These are phyloP conservation scores for Apostichopus japonicus DNA, from an alignment of 35 echinoderm and acorn worm genomes.

Conservation along the genomic window DNA sequence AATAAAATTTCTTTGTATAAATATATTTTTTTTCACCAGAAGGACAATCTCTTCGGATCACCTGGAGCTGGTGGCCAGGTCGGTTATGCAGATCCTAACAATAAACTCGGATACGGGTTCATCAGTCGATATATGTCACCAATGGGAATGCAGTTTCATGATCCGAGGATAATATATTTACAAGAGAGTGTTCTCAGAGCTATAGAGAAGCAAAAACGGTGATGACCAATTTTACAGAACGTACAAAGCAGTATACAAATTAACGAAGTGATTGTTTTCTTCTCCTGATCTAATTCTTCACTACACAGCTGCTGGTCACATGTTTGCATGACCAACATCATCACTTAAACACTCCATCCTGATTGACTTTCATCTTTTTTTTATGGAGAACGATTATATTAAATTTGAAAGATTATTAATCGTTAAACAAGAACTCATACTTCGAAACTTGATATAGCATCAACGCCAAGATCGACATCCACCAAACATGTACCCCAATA, in stretches of 20 bases:
- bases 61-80: slow-evolving; percentile 75
- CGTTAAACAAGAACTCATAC: too few species aligned
- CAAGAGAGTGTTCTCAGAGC: not conserved
- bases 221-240: not conserved
- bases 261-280: not conserved
- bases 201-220: not conserved
- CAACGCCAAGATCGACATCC: too few species aligned
- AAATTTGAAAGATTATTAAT: too few species aligned
- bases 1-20: not conserved
- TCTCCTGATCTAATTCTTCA: not conserved
- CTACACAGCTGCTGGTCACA: too few species aligned
- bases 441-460: too few species aligned
- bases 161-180: not conserved
- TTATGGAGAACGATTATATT: too few species aligned
- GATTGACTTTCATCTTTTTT: too few species aligned
- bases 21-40: not conserved
- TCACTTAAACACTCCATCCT: too few species aligned
- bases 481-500: too few species aligned
- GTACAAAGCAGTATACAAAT: not conserved
- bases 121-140: slow-evolving; percentile 47
- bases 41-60: slow-evolving; percentile 66
- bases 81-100: slow-evolving; percentile 64
- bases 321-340: too few species aligned
- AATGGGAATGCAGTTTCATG: not conserved
- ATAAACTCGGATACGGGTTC: slow-evolving; percentile 67